Evolutionary conservation across 2,113 vertebrate species (phyloP).

Genomic region (Nicator chloris): DNA sequence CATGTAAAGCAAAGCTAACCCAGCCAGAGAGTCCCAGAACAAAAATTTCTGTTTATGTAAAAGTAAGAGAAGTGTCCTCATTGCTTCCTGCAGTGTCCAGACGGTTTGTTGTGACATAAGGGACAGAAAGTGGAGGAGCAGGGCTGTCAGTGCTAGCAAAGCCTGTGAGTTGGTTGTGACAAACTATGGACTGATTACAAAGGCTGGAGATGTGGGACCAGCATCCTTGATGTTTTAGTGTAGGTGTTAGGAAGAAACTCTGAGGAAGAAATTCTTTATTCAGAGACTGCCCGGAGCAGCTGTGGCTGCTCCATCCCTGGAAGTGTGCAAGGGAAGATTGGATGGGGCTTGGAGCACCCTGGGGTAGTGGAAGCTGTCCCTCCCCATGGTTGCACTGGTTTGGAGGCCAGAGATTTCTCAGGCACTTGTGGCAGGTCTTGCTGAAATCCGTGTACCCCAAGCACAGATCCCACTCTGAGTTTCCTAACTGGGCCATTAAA

Average conservation of each 20-base stretch:
- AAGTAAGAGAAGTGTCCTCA: background rate
- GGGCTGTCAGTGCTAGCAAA: background rate
- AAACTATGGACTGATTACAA: background rate
- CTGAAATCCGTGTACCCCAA: background rate
- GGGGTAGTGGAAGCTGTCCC: background rate
- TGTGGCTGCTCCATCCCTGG: background rate
- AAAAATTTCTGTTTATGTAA: background rate
- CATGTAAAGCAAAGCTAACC: background rate
- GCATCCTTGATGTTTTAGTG: background rate
- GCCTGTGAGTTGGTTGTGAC: background rate
- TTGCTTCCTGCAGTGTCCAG: background rate
- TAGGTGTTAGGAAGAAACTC: background rate
- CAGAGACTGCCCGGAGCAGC: background rate
- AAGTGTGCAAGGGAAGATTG: background rate
- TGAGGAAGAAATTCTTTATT: background rate
- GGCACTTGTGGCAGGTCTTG: background rate
- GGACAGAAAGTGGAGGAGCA: background rate
- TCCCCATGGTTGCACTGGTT: background rate
- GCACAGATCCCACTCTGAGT: background rate
- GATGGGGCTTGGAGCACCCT: rapidly evolving
- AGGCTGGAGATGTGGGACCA: background rate
- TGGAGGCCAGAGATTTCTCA: background rate
- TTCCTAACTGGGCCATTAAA: background rate
- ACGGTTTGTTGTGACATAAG: background rate
- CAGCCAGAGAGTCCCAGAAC: background rate